Base-by-base conservation (phyloP, 2,797 vertebrate genomes). In the Tinamus major region DNA sequence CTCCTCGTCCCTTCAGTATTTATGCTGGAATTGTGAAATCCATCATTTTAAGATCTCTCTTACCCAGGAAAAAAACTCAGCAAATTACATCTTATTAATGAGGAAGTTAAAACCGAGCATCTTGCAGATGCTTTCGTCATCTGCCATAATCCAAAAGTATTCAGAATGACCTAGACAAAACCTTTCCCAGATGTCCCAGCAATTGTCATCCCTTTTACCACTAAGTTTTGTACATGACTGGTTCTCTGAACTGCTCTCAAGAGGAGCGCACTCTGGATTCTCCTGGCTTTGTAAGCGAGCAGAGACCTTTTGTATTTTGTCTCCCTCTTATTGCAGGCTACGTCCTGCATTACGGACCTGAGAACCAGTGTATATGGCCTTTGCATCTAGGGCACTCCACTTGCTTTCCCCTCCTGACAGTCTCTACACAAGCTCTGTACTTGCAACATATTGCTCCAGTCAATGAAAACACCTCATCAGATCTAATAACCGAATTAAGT, bases 11-110 rank as follows among this genome's bases (percentile, higher is more conserved):
- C 24, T 18, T 77, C 4, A 0, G 55, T 58, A 82, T 70, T 70
- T 61, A 51, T 31, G 49, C 31, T 59, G 18, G 53, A 37, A 48
- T 4, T 46, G 27, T 29, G 26, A 90, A 62, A 18, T 37, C 33
- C 10, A 17, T 23, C 18, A 89, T 93, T 71, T 58, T n/a, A 4
- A 64, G 41, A 8, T 71, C 42, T 13, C 18, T 79, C 58, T 86
- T 75, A 63, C 42, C 85, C 15, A 70, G 69, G 39, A n/a, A 12
- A 21, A 46, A 74, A 87, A 67, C 29, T 82, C 71, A 79, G 69
- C 61, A 87, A 87, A 87, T 70, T 21, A 37, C 18, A 4, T 63
- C 72, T 39, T 70, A 33, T 27, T 85, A 51, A 63, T 63, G 46
- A 85, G 18, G 59, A 85, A 27, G 13, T 41, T 41, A 79, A 42